Evolutionary conservation across 2,888 invertebrate genomes (phyloP).

Genomic region (Elegia similella): DNA sequence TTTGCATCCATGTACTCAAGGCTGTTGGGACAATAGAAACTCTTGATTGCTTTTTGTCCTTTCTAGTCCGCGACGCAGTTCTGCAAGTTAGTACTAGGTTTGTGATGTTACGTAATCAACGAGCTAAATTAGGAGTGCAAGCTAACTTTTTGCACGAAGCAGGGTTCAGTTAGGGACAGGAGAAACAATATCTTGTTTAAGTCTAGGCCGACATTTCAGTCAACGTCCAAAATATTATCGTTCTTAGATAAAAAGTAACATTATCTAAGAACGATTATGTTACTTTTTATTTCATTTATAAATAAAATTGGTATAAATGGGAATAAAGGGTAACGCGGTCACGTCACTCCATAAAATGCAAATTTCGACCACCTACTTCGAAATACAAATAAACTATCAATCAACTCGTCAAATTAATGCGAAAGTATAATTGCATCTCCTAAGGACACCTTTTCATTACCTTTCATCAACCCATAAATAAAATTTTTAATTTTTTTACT

Average conservation of each 20-base stretch:
- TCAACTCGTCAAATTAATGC: conserved; percentile 3
- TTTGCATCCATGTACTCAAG: conserved; percentile 48
- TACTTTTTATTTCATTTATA: no score
- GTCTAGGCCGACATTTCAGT: no score
- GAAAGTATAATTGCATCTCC: background rate
- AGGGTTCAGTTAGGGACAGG: no score
- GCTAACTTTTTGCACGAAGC: background rate
- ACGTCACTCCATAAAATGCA: background rate
- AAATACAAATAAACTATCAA: background rate
- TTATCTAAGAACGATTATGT: no score
- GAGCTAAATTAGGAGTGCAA: background rate
- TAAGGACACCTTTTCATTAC: background rate
- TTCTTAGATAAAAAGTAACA: no score
- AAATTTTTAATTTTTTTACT: background rate
- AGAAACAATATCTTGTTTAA: no score
- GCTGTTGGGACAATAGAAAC: conserved; percentile 51
- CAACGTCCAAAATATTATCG: no score
- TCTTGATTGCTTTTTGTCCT: conserved; percentile 65
- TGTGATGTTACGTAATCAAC: background rate
- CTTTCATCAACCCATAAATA: background rate
- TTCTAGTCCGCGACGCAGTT: conserved; percentile 35
- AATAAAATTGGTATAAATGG: no score
- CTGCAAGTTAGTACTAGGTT: conserved; percentile 24
- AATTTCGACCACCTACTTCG: background rate
- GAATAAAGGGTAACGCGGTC: no score